A percentile compares a stretch with the other conserved stretches of the same genome.
Evolutionary conservation across 2,113 vertebrate species (phyloP).

Genomic region (Neoarius graeffei): DNA sequence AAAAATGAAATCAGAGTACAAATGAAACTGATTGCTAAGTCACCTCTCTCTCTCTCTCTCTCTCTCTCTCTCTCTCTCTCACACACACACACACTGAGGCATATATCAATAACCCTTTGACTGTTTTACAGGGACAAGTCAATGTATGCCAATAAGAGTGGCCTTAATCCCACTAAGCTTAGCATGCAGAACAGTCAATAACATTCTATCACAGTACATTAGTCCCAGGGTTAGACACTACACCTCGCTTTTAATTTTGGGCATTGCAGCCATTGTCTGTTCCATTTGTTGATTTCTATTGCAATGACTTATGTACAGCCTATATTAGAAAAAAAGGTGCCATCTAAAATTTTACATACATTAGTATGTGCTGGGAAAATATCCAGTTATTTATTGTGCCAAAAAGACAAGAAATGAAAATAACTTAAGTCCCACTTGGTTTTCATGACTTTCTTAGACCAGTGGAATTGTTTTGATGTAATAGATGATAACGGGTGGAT

Average conservation of each 20-base stretch:
- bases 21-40: not conserved
- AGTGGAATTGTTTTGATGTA: not conserved
- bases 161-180: not conserved
- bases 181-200: slow-evolving; percentile 8
- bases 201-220: not conserved
- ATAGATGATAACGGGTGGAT: not conserved
- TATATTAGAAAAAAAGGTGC: not conserved
- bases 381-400: not conserved
- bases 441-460: not conserved
- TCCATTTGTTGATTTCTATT: not conserved
- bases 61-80: not conserved
- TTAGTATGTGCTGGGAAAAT: not conserved
- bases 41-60: not conserved
- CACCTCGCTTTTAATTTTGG: not conserved
- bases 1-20: not conserved
- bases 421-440: not conserved
- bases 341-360: not conserved
- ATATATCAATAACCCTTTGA: slow-evolving; percentile 24
- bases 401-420: not conserved
- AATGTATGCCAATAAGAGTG: not conserved
- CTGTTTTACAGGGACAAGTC: slow-evolving; percentile 10
- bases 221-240: not conserved
- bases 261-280: not conserved
- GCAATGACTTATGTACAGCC: not conserved
- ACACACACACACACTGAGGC: not conserved